Base-by-base conservation (phyloP, 92 coral and sea anemone genomes). In the Meandrina meandrites region DNA sequence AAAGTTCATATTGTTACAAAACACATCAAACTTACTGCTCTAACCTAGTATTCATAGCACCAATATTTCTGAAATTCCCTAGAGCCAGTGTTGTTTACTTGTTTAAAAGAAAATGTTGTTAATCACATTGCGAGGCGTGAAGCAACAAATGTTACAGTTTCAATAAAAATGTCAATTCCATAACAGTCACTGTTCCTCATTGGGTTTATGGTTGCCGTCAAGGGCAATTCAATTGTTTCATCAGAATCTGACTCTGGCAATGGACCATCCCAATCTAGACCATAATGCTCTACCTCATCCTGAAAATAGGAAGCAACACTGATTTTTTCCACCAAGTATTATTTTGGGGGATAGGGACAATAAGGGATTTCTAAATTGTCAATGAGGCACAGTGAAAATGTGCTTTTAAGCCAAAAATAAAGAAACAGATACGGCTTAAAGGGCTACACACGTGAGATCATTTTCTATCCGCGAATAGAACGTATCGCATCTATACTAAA, bases 21-120 rank as follows among this genome's bases (percentile, higher is more conserved):
- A 86, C 50, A 57, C 77, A 45, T n/a, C 77, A 30, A 42, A 34
- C 56, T 14, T 31, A n/a, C n/a, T 77, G 54, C 62, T 72, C 1
- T 56, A 69, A 76, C 40, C 76, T 62, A 81, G 89, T 45, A 77
- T 76, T 64, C 78, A 77, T 81, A 16, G 89, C 79, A 76, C 83
- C 75, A 70, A 85, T 37, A 73, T 73, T 73, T 73, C 53, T 27
- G 78, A 36, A 8, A 73, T n/a, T 15, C 50, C 18, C 78, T 4
- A 36, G 1, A 73, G 36, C 78, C 50, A 36, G 78, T 73, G 36
- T 17, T 73, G 45, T 70, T 70, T 70, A 8, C 48, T 8, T 45
- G 48, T 45, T 45, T 3, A 45, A 45, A 45, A 45, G 48, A 3
- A 8, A 45, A 45, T 4, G 4, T 45, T 45, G 78, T 13, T 35